Conservation (phyloP, 2,797 vertebrate species). For the Oreochromis mossambicus region DNA sequence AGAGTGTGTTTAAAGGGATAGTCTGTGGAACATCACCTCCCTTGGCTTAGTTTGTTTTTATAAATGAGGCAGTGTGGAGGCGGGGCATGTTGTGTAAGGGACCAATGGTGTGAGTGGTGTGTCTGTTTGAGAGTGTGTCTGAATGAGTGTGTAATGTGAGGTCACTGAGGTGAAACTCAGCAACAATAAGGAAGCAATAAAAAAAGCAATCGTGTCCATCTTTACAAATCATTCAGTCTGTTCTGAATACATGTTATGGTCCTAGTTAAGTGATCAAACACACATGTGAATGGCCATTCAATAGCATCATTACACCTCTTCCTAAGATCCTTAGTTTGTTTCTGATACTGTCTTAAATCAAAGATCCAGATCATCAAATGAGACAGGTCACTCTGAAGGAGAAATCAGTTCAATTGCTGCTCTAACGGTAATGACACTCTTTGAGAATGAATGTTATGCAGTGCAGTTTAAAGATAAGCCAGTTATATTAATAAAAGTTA, state of each 20-base stretch:
- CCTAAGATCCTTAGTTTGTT: neutral
- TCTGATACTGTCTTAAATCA: neutral
- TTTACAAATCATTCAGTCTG: neutral
- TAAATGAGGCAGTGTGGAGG: constrained; percentile 51
- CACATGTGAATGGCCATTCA: neutral
- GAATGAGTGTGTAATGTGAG: constrained; percentile 15
- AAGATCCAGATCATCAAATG: neutral
- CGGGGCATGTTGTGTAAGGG: constrained; percentile 1
- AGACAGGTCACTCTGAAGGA: neutral
- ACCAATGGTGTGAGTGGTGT: constrained; percentile 65
- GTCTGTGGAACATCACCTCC: constrained; percentile 45
- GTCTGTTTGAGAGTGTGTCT: neutral
- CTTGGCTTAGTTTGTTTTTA: constrained; percentile 48
- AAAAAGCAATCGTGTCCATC: neutral
- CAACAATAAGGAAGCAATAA: constrained; percentile 40
- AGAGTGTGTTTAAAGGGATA: constrained; percentile 48
- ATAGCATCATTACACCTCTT: neutral
- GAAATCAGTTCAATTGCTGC: neutral
- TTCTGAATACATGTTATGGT: neutral
- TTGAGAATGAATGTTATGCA: no score
- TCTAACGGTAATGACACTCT: neutral
- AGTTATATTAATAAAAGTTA: neutral
- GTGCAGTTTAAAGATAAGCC: neutral
- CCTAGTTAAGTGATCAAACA: neutral
- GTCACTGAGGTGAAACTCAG: constrained; percentile 11